Base-by-base conservation (phyloP, 2,113 vertebrate genomes). In the Scartelaos histophorus region DNA sequence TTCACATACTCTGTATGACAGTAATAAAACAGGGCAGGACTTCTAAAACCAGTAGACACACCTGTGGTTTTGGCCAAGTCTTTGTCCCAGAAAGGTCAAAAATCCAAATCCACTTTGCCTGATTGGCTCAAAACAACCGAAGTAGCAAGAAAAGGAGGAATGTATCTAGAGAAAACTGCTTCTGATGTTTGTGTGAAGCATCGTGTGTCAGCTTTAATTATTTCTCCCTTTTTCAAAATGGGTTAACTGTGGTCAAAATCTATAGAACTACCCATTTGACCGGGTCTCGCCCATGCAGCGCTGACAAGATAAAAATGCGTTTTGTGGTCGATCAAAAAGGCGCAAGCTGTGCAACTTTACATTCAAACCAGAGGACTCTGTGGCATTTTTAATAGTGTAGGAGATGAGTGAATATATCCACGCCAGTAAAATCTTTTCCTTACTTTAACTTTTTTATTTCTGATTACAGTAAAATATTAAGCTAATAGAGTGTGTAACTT, bases 291-390 rank as follows among this genome's bases (percentile, higher is more conserved):
- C 24, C 13, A 58, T 58, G 56, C 56, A 38, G 66, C 58, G 58
- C 73, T 34, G 83, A 73, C 67, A 24, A 71, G 64, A 66, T 58
- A 46, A 68, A 29, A 71, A 1, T 19, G 70, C 78, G 86, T 90
- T 89, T 85, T 84, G 80, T 69, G 71, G 82, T 83, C 71, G 61
- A 82, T 85, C 78, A 75, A 43, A 95, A 91, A 93, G 94, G 95
- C 88, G 95, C 95, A 95, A 96, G 97, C 95, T 98, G 96, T 96
- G 96, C 96, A 95, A 95, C 95, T 98, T 96, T 96, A 97, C 95
- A 94, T 95, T 96, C 94, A 95, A 96, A 96, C 95, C 95, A 95
- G 95, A 95, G 95, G 97, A 98, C 98, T 99, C 98, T 99, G 98
- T 99, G 98, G 98, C 97, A 98, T 98, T 98, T 61, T 95, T 95